These are phyloP conservation scores for Alexandromys oeconomus DNA, from an alignment of 2,797 vertebrate species.

Conservation along the genomic window DNA sequence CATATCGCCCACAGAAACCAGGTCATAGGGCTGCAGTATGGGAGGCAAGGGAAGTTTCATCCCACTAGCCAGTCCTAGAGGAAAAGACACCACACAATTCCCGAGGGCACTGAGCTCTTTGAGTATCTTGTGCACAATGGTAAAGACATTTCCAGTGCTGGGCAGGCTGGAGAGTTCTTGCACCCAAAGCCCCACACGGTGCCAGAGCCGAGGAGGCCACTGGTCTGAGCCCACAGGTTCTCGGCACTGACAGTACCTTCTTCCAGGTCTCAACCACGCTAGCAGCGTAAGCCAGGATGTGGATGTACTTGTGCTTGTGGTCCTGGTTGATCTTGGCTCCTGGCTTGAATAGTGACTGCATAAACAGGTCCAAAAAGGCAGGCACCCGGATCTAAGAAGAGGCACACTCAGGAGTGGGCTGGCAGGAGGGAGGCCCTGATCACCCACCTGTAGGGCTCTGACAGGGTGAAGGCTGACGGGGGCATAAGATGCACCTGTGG, in stretches of 20 bases:
- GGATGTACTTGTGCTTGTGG: slow-evolving; percentile 99
- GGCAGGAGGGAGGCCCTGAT: too few species aligned
- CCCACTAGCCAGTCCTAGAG: background rate
- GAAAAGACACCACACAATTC: fast-evolving
- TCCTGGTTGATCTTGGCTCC: slow-evolving; percentile 99
- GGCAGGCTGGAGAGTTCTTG: background rate
- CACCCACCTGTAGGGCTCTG: background rate
- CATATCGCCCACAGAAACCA: background rate
- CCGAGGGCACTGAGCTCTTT: background rate
- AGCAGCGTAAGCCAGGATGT: slow-evolving; percentile 98
- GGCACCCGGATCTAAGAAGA: slow-evolving; percentile 94
- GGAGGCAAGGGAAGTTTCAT: background rate
- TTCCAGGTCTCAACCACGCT: slow-evolving; percentile 99
- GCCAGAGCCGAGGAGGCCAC: background rate
- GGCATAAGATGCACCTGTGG: background rate
- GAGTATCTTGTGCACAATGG: background rate
- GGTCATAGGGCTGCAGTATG: background rate
- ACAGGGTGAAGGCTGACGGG: background rate
- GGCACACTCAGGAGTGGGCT: fast-evolving
- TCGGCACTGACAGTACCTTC: slow-evolving; percentile 90
- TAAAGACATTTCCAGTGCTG: background rate
- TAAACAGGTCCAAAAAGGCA: slow-evolving; percentile 98
- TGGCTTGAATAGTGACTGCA: slow-evolving; percentile 98
- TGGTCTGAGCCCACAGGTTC: background rate
- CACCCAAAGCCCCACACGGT: background rate